Evolutionary conservation across 2,797 vertebrate species (phyloP).

Genomic region (Hipposideros larvatus): DNA sequence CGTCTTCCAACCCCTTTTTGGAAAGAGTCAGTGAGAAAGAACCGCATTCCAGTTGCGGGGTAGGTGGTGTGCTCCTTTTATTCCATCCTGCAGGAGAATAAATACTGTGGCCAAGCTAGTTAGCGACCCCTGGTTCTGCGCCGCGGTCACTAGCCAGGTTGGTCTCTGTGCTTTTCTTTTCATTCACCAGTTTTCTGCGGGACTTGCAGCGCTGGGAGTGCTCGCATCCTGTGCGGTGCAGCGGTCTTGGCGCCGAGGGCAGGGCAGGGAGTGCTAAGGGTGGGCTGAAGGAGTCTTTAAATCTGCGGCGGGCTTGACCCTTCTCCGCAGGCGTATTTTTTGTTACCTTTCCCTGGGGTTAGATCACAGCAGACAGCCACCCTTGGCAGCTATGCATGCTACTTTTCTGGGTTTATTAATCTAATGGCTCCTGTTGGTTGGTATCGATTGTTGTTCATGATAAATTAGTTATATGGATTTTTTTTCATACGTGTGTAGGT

Average conservation of each 20-base stretch:
- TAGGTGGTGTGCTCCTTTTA: not conserved
- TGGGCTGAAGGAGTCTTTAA: not conserved
- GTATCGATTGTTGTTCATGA: constrained; percentile 62
- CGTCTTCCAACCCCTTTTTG: not conserved
- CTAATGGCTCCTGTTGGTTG: constrained; percentile 42
- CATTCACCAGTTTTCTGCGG: constrained; percentile 75
- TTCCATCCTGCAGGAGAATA: constrained; percentile 24
- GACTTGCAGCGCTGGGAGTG: constrained; percentile 34
- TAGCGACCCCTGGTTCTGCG: constrained; percentile 70
- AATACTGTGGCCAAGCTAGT: constrained; percentile 42
- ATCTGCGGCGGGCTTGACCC: not conserved
- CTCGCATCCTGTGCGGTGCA: not conserved
- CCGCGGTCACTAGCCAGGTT: not conserved
- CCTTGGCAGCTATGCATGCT: not conserved
- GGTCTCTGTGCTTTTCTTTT: constrained; percentile 66
- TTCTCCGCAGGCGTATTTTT: not conserved
- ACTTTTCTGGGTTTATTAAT: constrained; percentile 68
- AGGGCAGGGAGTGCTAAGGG: not conserved
- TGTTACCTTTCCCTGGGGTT: not conserved
- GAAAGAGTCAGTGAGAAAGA: constrained; percentile 21
- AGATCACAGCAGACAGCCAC: not conserved
- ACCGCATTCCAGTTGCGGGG: not conserved
- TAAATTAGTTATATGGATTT: constrained; percentile 69
- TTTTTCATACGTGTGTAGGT: constrained; percentile 42
- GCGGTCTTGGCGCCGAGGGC: not conserved